These are phyloP conservation scores for Maccullochella peelii DNA, from an alignment of 2,113 vertebrate genomes.

Conservation along the genomic window DNA sequence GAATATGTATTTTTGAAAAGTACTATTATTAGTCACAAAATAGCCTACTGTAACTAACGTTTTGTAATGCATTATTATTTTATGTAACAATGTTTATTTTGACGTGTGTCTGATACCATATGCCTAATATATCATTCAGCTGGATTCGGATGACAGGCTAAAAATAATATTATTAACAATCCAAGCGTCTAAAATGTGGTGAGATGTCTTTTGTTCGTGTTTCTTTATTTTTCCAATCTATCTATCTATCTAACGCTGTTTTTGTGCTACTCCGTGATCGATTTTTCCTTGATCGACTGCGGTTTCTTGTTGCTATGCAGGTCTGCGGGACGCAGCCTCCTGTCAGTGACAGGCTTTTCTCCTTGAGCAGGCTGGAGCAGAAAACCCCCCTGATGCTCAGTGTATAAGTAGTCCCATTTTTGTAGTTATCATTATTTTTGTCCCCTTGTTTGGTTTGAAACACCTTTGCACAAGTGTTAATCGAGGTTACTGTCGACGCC, in stretches of 20 bases:
- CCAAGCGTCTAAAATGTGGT: not conserved
- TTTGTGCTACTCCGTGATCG: slow-evolving; percentile 44
- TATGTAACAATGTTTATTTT: not conserved
- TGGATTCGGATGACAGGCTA: not conserved
- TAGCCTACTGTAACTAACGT: not conserved
- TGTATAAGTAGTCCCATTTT: not conserved
- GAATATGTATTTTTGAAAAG: not conserved
- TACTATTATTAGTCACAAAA: not conserved
- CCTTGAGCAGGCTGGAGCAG: not conserved
- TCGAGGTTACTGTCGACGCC: not conserved
- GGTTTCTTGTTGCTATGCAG: slow-evolving; percentile 86
- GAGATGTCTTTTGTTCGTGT: not conserved
- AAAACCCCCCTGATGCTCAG: not conserved
- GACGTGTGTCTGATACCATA: not conserved
- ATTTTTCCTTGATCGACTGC: slow-evolving; percentile 80
- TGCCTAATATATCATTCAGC: not conserved
- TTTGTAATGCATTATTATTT: not conserved
- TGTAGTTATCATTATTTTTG: fast-evolving
- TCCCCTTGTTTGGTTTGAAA: not conserved
- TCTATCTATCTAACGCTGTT: not conserved
- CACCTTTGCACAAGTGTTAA: not conserved
- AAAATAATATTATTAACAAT: not conserved
- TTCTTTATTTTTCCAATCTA: not conserved
- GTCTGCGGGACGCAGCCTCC: slow-evolving; percentile 66
- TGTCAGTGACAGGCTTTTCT: slow-evolving; percentile 19